Evolutionary conservation across 1,140 invertebrate genomes (phyloP).

Genomic region (Camponotus pennsylvanicus): DNA sequence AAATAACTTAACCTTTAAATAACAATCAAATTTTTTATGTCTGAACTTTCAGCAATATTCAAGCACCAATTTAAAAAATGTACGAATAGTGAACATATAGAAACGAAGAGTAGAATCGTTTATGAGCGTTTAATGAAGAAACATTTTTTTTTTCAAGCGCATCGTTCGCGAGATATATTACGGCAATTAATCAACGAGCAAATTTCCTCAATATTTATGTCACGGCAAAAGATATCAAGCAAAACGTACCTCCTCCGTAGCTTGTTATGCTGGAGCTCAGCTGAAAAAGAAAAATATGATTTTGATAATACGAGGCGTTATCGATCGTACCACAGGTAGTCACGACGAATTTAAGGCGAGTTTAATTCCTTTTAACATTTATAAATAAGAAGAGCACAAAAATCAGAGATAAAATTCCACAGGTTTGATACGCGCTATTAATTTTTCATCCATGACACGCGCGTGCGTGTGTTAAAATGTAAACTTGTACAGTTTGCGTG

Average conservation of each 20-base stretch:
- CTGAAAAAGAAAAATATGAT: constrained; percentile 33
- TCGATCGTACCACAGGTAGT: not conserved
- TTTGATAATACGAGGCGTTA: constrained; percentile 1
- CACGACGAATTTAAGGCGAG: not conserved
- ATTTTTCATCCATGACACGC: not conserved
- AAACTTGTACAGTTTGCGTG: not conserved
- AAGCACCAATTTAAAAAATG: not conserved
- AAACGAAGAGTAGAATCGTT: not conserved
- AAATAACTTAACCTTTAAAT: too few species aligned
- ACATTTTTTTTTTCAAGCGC: not conserved
- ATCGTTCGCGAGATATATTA: not conserved
- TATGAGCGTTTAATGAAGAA: not conserved
- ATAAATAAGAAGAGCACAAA: not conserved
- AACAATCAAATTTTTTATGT: not conserved
- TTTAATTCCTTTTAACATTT: not conserved
- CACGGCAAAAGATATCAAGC: constrained; percentile 30
- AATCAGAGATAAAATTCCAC: not conserved
- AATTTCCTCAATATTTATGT: constrained; percentile 50
- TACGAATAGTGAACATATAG: not conserved
- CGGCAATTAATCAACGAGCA: constrained; percentile 1
- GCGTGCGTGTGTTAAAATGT: not conserved
- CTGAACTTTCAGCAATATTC: not conserved
- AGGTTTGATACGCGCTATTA: not conserved
- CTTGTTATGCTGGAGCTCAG: not conserved
- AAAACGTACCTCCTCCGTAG: constrained; percentile 32